A percentile compares a stretch with the other conserved stretches of the same genome.
Conservation (phyloP, 2,797 vertebrate species). For the Epinephelus awoara region DNA sequence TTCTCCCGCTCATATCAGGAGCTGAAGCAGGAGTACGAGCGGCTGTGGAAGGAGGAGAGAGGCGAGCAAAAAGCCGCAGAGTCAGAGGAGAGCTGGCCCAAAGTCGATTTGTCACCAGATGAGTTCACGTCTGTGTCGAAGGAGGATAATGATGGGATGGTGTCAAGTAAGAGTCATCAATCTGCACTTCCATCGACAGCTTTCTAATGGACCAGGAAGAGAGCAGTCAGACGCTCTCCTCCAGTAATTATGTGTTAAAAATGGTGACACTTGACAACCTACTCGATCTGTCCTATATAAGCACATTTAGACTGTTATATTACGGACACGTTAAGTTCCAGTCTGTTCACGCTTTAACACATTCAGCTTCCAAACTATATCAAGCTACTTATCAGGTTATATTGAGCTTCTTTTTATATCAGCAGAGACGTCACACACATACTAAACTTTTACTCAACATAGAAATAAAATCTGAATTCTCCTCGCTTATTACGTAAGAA, state of each 20-base stretch:
- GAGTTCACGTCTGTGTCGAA: conserved; percentile 16
- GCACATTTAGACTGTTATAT: conserved; percentile 18
- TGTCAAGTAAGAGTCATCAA: not conserved
- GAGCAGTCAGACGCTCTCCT: not conserved
- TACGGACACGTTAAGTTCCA: not conserved
- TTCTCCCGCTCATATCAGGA: conserved; percentile 96
- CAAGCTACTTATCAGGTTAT: not conserved
- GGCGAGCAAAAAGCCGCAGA: conserved; percentile 60
- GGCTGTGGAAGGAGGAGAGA: conserved; percentile 82
- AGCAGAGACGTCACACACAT: not conserved
- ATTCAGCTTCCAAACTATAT: not conserved
- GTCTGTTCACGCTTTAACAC: conserved; percentile 4
- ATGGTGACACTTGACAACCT: not conserved
- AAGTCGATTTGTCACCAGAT: not conserved
- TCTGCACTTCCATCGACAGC: conserved; percentile 59
- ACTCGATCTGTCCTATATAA: not conserved
- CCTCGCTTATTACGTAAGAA: not conserved
- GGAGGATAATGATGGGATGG: not conserved
- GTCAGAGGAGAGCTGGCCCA: conserved; percentile 47
- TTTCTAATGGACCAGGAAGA: conserved; percentile 49
- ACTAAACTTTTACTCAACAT: not conserved
- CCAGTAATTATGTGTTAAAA: not conserved
- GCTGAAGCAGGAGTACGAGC: conserved; percentile 89
- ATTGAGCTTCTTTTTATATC: not conserved
- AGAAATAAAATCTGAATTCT: not conserved